phyloP scores from a whole-genome alignment of 2,888 invertebrate species.

The Ischnus inquisitorius region DNA sequence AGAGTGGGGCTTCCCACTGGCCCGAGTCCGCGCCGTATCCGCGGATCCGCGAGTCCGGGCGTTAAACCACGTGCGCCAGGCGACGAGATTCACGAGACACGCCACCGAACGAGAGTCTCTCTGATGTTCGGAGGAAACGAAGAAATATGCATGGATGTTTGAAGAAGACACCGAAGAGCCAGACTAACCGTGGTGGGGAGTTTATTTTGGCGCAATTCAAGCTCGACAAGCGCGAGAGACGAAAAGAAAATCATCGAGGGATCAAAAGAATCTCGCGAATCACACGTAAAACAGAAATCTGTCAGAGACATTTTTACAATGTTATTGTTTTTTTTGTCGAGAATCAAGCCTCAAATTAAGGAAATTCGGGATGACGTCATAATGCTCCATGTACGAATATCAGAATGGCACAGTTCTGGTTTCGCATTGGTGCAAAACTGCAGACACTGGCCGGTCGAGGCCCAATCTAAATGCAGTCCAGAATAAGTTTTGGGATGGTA shows the following conservation, averaged over 20 bases:
- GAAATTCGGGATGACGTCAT: too few species aligned
- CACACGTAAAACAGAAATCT: too few species aligned
- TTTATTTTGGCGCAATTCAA: background rate
- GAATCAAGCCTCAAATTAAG: too few species aligned
- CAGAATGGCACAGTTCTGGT: too few species aligned
- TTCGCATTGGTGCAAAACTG: too few species aligned
- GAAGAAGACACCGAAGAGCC: background rate
- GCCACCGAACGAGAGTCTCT: background rate
- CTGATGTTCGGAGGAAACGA: background rate
- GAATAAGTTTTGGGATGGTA: too few species aligned
- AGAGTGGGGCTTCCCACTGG: conserved; percentile 14
- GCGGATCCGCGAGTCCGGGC: background rate
- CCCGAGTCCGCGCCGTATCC: background rate
- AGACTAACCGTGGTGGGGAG: background rate
- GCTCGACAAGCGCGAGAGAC: background rate
- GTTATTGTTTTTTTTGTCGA: background rate
- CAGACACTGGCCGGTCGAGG: too few species aligned
- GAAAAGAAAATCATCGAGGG: background rate
- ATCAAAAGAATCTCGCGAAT: too few species aligned
- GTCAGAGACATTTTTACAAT: too few species aligned
- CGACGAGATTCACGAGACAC: background rate
- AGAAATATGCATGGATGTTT: background rate
- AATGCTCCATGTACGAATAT: too few species aligned
- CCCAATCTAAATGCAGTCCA: too few species aligned
- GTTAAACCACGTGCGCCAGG: background rate